phyloP scores from a whole-genome alignment of 2,113 vertebrate species.

The Xyrauchen texanus region DNA sequence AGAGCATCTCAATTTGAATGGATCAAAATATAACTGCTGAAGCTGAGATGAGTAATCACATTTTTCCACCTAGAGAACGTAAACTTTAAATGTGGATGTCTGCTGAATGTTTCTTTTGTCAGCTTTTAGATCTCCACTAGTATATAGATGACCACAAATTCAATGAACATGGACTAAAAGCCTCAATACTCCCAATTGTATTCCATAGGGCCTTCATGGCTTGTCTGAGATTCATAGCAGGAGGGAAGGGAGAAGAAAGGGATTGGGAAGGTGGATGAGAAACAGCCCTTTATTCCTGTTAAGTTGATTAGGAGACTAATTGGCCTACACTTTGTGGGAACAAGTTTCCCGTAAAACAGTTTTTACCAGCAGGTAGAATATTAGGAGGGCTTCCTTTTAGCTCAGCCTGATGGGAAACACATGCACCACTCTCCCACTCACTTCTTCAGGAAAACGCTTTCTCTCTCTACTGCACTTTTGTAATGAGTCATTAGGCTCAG shows the following conservation, averaged over 20 bases:
- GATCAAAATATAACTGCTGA: no score
- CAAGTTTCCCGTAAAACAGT: slow-evolving; percentile 62
- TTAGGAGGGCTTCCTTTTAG: slow-evolving; percentile 42
- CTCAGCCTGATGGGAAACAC: slow-evolving; percentile 38
- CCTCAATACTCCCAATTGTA: no score
- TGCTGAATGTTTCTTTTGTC: no score
- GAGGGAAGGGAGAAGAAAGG: background rate
- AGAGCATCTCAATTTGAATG: no score
- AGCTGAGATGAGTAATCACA: no score
- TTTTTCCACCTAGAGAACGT: no score
- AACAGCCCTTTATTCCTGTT: slow-evolving; percentile 10
- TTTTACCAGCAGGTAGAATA: slow-evolving; percentile 67
- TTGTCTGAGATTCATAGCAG: background rate
- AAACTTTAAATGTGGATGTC: no score
- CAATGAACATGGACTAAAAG: no score
- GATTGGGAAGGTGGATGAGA: background rate
- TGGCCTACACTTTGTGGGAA: slow-evolving; percentile 58
- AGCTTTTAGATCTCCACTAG: no score
- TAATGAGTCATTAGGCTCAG: slow-evolving; percentile 32
- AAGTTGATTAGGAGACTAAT: slow-evolving; percentile 65
- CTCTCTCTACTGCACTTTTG: slow-evolving; percentile 2
- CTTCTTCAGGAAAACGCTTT: slow-evolving; percentile 6
- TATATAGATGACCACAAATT: no score
- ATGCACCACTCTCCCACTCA: slow-evolving; percentile 15
- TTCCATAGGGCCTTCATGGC: no score